Evolutionary conservation across 2,797 vertebrate genomes (phyloP).

Genomic region (Varecia variegata): DNA sequence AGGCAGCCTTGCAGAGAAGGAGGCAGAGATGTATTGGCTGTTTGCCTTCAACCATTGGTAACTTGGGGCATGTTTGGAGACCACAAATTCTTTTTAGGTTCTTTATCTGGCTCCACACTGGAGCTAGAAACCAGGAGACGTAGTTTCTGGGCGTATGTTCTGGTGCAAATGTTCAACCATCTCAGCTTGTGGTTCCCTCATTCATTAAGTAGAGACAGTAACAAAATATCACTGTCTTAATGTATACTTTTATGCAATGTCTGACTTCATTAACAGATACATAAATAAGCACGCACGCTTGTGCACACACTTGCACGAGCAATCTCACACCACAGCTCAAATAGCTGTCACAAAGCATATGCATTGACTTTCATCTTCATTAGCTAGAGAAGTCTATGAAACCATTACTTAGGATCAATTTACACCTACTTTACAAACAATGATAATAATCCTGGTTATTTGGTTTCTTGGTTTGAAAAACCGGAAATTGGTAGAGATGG

Average conservation of each 20-base stretch:
- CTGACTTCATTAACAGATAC: not conserved
- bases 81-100: not conserved
- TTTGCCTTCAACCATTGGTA: not conserved
- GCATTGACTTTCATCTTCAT: not conserved
- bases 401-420: not conserved
- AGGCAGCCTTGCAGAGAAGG: not conserved
- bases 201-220: not conserved
- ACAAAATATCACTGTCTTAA: not conserved
- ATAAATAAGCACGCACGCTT: not conserved
- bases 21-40: not conserved
- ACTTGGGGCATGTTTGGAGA: not conserved
- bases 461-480: constrained; percentile 33
- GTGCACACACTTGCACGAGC: too few relatives aligned
- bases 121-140: not conserved
- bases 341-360: not conserved
- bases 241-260: not conserved
- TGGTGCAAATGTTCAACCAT: not conserved
- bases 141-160: not conserved
- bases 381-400: not conserved
- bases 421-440: not conserved
- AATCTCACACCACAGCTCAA: not conserved
- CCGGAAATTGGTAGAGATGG: not conserved
- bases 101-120: not conserved
- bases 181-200: not conserved
- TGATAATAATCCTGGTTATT: constrained; percentile 1